phyloP scores from a whole-genome alignment of 1,140 invertebrate genomes.

The Lethrus apterus region DNA sequence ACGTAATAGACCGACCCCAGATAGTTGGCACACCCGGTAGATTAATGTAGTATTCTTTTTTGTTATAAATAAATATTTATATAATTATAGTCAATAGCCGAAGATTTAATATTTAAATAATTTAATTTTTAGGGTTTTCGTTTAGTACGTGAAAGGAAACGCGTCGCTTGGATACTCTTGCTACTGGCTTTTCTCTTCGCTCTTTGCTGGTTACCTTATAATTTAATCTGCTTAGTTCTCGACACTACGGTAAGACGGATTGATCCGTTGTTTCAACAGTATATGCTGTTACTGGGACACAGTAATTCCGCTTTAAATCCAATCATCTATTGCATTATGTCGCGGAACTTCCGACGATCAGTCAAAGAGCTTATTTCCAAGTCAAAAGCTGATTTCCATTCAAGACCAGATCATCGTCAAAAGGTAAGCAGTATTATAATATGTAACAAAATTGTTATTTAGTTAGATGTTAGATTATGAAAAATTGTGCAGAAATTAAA shows the following conservation, averaged over 20 bases:
- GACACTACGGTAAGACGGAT: conserved; percentile 46
- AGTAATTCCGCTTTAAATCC: conserved; percentile 82
- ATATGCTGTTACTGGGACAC: conserved; percentile 55
- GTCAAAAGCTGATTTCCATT: conserved; percentile 24
- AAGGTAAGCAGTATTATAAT: no score
- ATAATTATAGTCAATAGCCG: no score
- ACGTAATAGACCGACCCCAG: no score
- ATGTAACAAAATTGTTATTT: no score
- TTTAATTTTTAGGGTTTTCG: conserved; percentile 47
- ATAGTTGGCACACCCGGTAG: no score
- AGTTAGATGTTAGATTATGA: no score
- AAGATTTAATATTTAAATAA: no score
- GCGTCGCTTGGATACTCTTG: conserved; percentile 66
- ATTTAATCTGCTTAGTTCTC: conserved; percentile 56
- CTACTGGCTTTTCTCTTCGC: conserved; percentile 68
- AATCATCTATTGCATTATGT: conserved; percentile 82
- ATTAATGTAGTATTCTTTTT: no score
- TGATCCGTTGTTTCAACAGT: conserved; percentile 39
- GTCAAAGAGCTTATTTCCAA: conserved; percentile 51
- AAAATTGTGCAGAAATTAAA: no score
- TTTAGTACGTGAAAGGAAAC: conserved; percentile 58
- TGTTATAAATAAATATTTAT: no score
- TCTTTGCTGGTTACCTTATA: conserved; percentile 72
- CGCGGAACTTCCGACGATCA: conserved; percentile 73
- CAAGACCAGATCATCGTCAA: conserved; percentile 18